Conservation (phyloP, 2,797 vertebrate genomes). For the Gephyroberyx darwinii region DNA sequence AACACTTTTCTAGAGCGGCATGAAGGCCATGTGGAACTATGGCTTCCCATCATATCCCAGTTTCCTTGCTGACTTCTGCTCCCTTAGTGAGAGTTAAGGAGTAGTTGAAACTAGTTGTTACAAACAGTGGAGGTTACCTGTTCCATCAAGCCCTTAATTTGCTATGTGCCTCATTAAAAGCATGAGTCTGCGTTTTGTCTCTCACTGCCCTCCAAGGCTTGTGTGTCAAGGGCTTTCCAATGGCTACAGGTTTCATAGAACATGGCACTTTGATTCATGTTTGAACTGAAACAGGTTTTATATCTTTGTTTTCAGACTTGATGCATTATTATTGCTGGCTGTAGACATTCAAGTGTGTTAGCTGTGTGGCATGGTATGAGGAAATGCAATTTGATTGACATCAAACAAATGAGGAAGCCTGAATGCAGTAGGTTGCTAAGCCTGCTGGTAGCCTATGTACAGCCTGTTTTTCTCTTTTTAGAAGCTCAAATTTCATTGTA, state of each 20-base stretch:
- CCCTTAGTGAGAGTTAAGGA: not conserved
- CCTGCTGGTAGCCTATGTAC: not conserved
- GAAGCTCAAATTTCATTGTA: not conserved
- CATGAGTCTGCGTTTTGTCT: not conserved
- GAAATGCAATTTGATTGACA: slow-evolving; percentile 29
- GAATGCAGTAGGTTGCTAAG: not conserved
- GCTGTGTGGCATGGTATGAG: slow-evolving; percentile 15
- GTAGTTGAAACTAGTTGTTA: not conserved
- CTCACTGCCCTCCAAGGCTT: not conserved
- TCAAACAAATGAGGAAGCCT: slow-evolving; percentile 21
- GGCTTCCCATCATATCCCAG: not conserved
- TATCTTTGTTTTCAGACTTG: slow-evolving; percentile 8
- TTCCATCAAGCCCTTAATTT: not conserved
- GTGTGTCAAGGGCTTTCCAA: not conserved
- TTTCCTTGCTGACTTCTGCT: not conserved
- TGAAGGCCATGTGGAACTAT: not conserved
- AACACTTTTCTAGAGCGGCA: too few species aligned
- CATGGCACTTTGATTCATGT: not conserved
- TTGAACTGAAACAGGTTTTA: slow-evolving; percentile 6
- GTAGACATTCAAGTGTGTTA: slow-evolving; percentile 16
- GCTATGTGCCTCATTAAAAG: not conserved
- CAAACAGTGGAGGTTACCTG: not conserved
- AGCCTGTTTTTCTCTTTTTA: not conserved
- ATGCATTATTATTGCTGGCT: slow-evolving; percentile 15
- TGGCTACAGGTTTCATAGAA: not conserved